phyloP scores from a whole-genome alignment of 1,140 invertebrate genomes.

The Zaprionus ghesquierei region DNA sequence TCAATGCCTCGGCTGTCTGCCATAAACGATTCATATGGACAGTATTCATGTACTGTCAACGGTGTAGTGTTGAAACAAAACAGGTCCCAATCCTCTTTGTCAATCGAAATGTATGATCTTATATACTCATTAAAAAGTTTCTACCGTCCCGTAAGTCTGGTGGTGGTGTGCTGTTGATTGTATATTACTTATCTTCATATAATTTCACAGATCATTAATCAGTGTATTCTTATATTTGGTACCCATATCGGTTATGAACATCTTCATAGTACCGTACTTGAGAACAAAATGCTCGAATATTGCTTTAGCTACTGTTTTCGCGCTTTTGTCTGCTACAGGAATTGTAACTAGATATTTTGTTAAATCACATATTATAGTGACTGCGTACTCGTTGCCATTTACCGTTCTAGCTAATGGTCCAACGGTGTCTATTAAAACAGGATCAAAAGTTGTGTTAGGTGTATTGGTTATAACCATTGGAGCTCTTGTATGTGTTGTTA shows the following conservation, averaged over 20 bases:
- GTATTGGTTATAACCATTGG: no score
- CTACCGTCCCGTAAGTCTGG: constrained; percentile 33
- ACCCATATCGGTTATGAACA: neutral
- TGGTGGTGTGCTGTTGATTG: constrained; percentile 36
- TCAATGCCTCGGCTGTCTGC: neutral
- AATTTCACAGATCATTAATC: constrained; percentile 28
- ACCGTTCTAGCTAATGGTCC: no score
- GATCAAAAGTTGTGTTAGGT: no score
- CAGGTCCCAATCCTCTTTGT: constrained; percentile 39
- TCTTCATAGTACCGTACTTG: constrained; percentile 20
- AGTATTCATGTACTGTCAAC: constrained; percentile 17
- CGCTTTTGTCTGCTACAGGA: no score
- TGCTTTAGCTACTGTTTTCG: constrained; percentile 35
- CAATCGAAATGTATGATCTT: constrained; percentile 20
- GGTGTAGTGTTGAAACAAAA: constrained; percentile 40
- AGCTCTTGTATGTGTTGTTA: no score
- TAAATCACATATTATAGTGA: no score
- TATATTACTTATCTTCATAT: constrained; percentile 26
- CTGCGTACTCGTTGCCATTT: no score
- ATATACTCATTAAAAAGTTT: constrained; percentile 22
- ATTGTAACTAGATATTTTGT: no score
- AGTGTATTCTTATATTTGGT: constrained; percentile 53
- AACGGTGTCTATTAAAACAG: no score
- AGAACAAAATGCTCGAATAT: constrained; percentile 37
- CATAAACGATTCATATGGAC: constrained; percentile 43